phyloP scores from a whole-genome alignment of 2,113 vertebrate species.

The Amphilophus citrinellus region DNA sequence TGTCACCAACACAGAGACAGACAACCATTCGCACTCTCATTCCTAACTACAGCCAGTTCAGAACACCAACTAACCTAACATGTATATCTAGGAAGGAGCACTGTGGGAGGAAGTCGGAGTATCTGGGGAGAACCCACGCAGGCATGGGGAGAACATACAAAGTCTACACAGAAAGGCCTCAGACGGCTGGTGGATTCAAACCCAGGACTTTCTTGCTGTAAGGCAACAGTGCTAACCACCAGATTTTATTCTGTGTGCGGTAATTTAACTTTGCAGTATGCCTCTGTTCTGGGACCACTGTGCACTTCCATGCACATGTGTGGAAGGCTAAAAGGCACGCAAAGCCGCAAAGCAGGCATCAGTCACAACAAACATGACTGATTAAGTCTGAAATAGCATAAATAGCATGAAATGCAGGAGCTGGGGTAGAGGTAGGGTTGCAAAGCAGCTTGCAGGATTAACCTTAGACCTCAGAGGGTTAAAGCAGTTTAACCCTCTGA shows the following conservation, averaged over 20 bases:
- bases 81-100: neutral
- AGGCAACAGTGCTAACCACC: neutral
- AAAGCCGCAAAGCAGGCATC: neutral
- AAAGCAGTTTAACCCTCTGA: neutral
- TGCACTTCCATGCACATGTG: too few species aligned
- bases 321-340: too few species aligned
- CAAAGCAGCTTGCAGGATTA: neutral
- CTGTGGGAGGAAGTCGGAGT: neutral
- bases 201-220: neutral
- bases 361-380: neutral
- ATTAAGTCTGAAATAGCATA: neutral
- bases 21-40: neutral
- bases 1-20: neutral
- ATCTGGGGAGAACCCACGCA: neutral
- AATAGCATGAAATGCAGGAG: neutral
- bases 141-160: neutral
- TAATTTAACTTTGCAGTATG: neutral
- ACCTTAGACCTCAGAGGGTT: conserved; percentile 1
- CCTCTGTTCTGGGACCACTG: too few species aligned
- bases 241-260: neutral
- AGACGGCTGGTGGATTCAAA: neutral
- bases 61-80: neutral
- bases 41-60: neutral
- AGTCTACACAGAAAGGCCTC: neutral
- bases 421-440: neutral